Evolutionary conservation across 2,797 vertebrate species (phyloP).

Genomic region (Onychomys torridus): DNA sequence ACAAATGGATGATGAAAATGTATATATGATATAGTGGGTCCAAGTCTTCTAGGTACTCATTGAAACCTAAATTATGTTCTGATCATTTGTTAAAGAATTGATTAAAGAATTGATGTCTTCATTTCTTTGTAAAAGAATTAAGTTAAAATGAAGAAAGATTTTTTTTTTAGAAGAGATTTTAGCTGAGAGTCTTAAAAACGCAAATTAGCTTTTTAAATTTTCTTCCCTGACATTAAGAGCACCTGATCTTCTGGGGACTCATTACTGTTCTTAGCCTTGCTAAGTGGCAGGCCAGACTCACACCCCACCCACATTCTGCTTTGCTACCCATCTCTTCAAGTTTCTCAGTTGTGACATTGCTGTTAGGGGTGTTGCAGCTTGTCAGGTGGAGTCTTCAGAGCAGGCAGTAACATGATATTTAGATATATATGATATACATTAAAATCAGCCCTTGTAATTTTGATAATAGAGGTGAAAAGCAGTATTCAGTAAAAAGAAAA

Average conservation of each 20-base stretch:
- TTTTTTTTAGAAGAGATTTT: conserved; percentile 50
- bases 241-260: not conserved
- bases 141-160: conserved; percentile 48
- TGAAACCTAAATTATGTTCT: not conserved
- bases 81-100: conserved; percentile 9
- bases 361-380: not conserved
- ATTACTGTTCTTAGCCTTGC: not conserved
- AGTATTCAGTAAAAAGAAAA: not conserved
- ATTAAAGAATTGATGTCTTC: not conserved
- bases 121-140: conserved; percentile 12
- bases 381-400: not conserved
- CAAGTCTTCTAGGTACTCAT: not conserved
- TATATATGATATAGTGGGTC: not conserved
- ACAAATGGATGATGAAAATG: conserved; percentile 12
- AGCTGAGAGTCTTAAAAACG: conserved; percentile 14
- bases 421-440: not conserved
- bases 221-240: not conserved
- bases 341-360: conserved; percentile 24
- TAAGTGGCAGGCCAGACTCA: not conserved
- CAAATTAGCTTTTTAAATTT: not conserved
- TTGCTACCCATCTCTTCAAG: not conserved
- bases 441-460: not conserved
- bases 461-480: not conserved
- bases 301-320: not conserved
- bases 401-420: not conserved